A percentile compares a stretch with the other conserved stretches of the same genome.
Evolutionary conservation across 1,140 invertebrate genomes (phyloP).

Genomic region (Geopemphigus sp.): DNA sequence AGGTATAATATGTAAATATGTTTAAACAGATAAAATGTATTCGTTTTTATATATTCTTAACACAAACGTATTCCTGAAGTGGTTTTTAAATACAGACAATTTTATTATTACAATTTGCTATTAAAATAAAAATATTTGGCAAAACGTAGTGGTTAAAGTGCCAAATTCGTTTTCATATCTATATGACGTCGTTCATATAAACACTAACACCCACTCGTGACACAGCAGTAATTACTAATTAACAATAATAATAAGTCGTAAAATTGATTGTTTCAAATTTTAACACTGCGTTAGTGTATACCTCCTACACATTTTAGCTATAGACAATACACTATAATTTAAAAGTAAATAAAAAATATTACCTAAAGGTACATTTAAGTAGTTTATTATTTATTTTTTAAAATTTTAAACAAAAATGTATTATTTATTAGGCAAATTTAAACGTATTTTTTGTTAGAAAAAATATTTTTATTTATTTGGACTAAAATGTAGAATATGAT

Average conservation of each 20-base stretch:
- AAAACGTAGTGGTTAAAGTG: not conserved
- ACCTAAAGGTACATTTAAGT: not conserved
- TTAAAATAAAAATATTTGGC: conserved; percentile 38
- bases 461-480: too few relatives aligned
- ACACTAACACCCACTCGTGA: not conserved
- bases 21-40: not conserved
- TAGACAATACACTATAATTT: not conserved
- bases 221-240: conserved; percentile 12
- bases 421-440: too few relatives aligned
- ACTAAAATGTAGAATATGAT: too few relatives aligned
- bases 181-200: not conserved
- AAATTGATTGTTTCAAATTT: conserved; percentile 14
- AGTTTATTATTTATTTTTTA: not conserved
- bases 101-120: conserved; percentile 9
- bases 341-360: not conserved
- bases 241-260: not conserved
- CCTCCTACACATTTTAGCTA: conserved; percentile 1
- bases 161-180: conserved; percentile 15
- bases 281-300: not conserved
- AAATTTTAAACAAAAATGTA: not conserved
- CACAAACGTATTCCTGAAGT: too few relatives aligned
- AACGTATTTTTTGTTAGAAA: too few relatives aligned
- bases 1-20: not conserved
- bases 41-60: not conserved
- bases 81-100: not conserved